Conservation (phyloP, 1,140 invertebrate species). For the Drosophila guanche region DNA sequence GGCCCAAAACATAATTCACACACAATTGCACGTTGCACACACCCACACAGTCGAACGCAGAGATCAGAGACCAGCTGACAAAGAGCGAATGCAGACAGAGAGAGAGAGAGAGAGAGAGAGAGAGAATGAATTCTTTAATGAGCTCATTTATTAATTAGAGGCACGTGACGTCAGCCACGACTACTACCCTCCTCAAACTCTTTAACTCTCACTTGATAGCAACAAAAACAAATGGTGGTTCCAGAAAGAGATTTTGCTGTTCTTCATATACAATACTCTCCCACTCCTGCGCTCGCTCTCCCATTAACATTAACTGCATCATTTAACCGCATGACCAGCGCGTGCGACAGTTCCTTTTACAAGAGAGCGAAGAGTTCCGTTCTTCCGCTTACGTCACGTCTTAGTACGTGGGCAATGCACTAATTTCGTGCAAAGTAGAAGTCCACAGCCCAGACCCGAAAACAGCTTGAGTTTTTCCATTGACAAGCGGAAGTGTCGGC, state of each 20-base stretch:
- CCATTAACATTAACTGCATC: constrained; percentile 16
- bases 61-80: not conserved
- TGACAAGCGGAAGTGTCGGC: constrained; percentile 56
- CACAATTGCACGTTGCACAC: constrained; percentile 9
- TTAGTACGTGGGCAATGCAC: constrained; percentile 54
- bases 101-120: not conserved
- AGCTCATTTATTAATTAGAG: constrained; percentile 77
- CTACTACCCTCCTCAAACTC: too few species aligned
- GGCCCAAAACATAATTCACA: too few species aligned
- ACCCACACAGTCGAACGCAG: not conserved
- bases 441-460: not conserved
- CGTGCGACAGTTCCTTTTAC: constrained; percentile 54
- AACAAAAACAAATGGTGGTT: too few species aligned
- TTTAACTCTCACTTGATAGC: too few species aligned
- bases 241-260: too few species aligned
- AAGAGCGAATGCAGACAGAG: not conserved
- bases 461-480: constrained; percentile 55
- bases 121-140: constrained; percentile 50
- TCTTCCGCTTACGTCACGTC: constrained; percentile 6
- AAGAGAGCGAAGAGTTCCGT: not conserved
- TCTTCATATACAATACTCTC: not conserved
- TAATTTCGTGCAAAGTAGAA: constrained; percentile 33
- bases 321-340: constrained; percentile 44
- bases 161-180: constrained; percentile 63
- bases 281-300: not conserved